Evolutionary conservation across 1,140 invertebrate species (phyloP), one percentile per base, ranked within the genome.

Genomic region (Cardiocondyla obscurior): DNA sequence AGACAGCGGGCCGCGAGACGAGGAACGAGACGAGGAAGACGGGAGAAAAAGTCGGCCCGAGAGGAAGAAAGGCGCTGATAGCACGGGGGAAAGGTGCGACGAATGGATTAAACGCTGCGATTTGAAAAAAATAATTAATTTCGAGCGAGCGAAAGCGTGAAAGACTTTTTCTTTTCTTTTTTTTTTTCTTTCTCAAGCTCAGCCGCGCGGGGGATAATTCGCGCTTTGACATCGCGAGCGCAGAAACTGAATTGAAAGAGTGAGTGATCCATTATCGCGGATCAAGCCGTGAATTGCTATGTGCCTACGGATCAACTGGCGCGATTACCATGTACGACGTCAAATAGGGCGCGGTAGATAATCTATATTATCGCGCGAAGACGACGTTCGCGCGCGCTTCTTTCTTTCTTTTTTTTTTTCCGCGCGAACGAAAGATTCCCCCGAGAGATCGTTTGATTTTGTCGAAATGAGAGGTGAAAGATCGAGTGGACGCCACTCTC

Each of bases 401-500:
- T 42, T 25, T 58, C 22, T 39, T 3, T 16, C 14, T 10, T 36
- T 8, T 0, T n/a, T 44, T 30, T 33, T 49, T 39, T 53, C 16
- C 2, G 10, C 30, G 16, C 16, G 28, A 77, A 12, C 12, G 62
- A 53, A 28, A 67, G 53, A 53, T n/a, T 36, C 3, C 28, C 49
- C 67, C 46, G 16, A 77, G 16, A 77, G 62, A 77, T 53, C 33
- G 60, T 16, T n/a, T n/a, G n/a, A n/a, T n/a, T 19, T 33, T n/a
- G 60, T 53, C 46, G 30, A 65, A 25, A 64, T 22, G 4, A 60
- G n/a, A 62, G 51, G 60, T 51, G 46, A 77, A 67, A 67, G 60
- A 77, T 77, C 62, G 74, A 83, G 72, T 86, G 84, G 77, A 86
- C 65, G 84, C 64, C 81, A 65, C 69, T 76, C 85, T 82, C 55